Evolutionary conservation across 2,113 vertebrate species (phyloP), one percentile per base, ranked within the genome.

Genomic region (Callocephalon fimbriatum): DNA sequence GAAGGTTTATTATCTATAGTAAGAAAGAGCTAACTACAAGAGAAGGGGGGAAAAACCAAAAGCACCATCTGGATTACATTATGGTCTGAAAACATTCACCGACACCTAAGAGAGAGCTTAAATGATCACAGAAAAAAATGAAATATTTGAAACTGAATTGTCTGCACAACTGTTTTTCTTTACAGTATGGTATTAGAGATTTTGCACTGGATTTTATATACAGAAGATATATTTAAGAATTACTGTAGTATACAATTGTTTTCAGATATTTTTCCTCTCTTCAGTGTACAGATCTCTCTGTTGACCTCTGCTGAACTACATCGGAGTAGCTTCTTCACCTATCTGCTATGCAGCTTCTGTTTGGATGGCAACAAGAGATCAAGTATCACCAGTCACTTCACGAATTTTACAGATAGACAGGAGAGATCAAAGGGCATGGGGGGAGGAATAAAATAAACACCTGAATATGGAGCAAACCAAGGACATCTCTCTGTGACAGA

Each of bases 51-150:
- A 9, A 7, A 3, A 73, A 71, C 14, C 13, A 53, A 66, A 2
- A 7, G 77, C 59, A 93, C 93, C 88, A 97, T 95, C 96, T 98
- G 91, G 92, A 97, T 95, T 78, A 96, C 86, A 90, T 95, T 97
- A 97, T 92, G 93, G 83, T 95, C 94, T 84, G 87, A 93, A 91
- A 97, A 61, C 31, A 91, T 53, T 47, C 59, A 74, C 29, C 38
- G 72, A 70, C 40, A 95, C 50, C 32, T 85, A 63, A 40, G 40
- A 67, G 48, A 59, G 32, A 67, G 6, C 17, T 75, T 91, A 79
- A 88, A 72, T 61, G 23, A 75, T 61, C 44, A 79, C 23, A 85
- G 19, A 10, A 62, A 27, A 27, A 27, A 8, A 70, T 66, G 3
- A 67, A 83, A 73, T 37, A 63, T 63, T 58, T 87, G 40, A 83